These are phyloP conservation scores for Herpailurus yagouaroundi DNA, from an alignment of 2,113 vertebrate genomes.

Conservation along the genomic window DNA sequence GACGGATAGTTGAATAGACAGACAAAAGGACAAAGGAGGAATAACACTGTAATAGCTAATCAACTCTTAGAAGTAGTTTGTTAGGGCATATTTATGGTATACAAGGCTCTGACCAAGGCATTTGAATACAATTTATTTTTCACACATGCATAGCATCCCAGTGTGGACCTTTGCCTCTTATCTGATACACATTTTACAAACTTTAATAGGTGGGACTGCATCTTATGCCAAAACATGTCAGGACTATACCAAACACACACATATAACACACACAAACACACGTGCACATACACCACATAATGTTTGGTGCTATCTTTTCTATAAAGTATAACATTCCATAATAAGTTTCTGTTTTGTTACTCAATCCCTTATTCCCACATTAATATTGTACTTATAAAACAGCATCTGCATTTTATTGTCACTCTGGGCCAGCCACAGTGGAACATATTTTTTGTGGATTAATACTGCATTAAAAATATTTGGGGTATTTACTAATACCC, in stretches of 20 bases:
- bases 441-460: neutral
- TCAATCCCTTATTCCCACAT: neutral
- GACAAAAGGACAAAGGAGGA: neutral
- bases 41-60: neutral
- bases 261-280: neutral
- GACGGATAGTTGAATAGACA: no score
- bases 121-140: neutral
- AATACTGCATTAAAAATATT: neutral
- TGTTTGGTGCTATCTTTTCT: neutral
- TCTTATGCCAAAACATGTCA: neutral
- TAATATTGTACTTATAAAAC: neutral
- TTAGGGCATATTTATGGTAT: neutral
- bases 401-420: neutral
- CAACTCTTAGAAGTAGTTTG: neutral
- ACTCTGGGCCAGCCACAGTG: neutral
- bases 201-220: neutral
- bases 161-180: neutral
- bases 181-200: neutral
- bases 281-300: neutral
- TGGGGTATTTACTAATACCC: neutral
- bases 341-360: neutral
- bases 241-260: neutral
- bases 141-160: neutral
- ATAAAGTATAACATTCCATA: neutral
- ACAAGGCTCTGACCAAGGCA: neutral